phyloP scores from a whole-genome alignment of 1,140 invertebrate genomes.

The Camponotus vicinus region DNA sequence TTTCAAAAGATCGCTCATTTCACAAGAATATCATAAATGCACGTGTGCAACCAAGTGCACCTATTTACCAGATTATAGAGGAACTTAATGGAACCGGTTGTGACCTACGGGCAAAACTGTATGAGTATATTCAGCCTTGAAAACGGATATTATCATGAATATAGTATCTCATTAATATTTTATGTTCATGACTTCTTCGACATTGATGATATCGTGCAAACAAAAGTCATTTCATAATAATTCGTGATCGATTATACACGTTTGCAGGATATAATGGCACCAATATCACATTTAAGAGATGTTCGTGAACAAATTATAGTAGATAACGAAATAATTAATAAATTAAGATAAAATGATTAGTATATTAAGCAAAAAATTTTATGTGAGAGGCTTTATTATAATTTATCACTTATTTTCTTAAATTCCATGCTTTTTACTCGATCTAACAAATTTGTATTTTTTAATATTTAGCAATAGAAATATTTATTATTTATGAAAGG shows the following conservation, averaged over 20 bases:
- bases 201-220: constrained; percentile 2
- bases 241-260: constrained; percentile 67
- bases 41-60: background rate
- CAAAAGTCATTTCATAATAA: constrained; percentile 75
- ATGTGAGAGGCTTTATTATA: background rate
- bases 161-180: constrained; percentile 23
- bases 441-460: background rate
- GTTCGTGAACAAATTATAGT: background rate
- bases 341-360: background rate
- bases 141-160: constrained; percentile 61
- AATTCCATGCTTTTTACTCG: background rate
- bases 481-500: background rate
- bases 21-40: constrained; percentile 1
- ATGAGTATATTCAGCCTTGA: constrained; percentile 58
- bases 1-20: constrained; percentile 19
- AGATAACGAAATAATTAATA: background rate
- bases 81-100: constrained; percentile 63
- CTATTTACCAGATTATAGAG: constrained; percentile 32
- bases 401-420: background rate
- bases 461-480: background rate
- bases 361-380: background rate
- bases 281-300: background rate
- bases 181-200: background rate
- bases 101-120: background rate
- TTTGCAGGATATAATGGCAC: constrained; percentile 6